A percentile compares a stretch with the other conserved stretches of the same genome.
Evolutionary conservation across 2,888 invertebrate genomes (phyloP).

Genomic region (Trypoxylon attenuatum): DNA sequence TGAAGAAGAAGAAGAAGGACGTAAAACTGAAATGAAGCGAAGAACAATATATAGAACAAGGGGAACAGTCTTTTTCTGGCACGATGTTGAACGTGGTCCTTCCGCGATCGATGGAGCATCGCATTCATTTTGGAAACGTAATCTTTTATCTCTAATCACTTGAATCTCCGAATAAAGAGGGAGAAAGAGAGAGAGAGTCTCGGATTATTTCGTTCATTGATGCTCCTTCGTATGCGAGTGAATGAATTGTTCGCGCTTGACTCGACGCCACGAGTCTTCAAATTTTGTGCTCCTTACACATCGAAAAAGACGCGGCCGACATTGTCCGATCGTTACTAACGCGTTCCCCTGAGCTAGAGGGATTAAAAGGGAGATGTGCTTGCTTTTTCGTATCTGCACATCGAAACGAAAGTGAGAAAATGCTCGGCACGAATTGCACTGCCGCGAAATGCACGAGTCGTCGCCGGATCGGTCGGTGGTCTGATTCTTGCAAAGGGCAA

Average conservation of each 20-base stretch:
- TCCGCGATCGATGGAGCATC: slow-evolving; percentile 10
- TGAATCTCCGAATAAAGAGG: slow-evolving; percentile 12
- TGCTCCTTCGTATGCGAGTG: too few relatives aligned
- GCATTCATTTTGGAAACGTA: slow-evolving; percentile 22
- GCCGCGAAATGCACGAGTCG: slow-evolving; percentile 26
- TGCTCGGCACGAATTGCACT: slow-evolving; percentile 34
- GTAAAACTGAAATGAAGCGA: slow-evolving; percentile 12
- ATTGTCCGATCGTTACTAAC: not conserved
- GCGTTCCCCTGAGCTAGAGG: not conserved
- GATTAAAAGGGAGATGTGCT: not conserved
- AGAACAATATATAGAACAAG: not conserved
- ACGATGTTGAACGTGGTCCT: slow-evolving; percentile 29
- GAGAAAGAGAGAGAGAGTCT: slow-evolving; percentile 1
- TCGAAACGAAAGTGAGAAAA: slow-evolving; percentile 27
- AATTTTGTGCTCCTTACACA: not conserved
- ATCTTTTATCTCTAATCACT: slow-evolving; percentile 12
- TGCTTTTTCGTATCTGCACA: not conserved
- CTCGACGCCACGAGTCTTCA: too few relatives aligned
- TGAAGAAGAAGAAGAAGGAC: slow-evolving; percentile 12
- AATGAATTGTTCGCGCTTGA: too few relatives aligned
- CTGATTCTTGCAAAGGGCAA: too few relatives aligned
- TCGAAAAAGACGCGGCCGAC: too few relatives aligned
- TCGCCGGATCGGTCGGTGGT: not conserved
- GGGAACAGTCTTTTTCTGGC: slow-evolving; percentile 50
- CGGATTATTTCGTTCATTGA: slow-evolving; percentile 15